Percentiles rank a stretch among this genome's conserved stretches.
phyloP scores from a whole-genome alignment of 2,888 invertebrate species.

The Chamaedrilus cognettii region DNA sequence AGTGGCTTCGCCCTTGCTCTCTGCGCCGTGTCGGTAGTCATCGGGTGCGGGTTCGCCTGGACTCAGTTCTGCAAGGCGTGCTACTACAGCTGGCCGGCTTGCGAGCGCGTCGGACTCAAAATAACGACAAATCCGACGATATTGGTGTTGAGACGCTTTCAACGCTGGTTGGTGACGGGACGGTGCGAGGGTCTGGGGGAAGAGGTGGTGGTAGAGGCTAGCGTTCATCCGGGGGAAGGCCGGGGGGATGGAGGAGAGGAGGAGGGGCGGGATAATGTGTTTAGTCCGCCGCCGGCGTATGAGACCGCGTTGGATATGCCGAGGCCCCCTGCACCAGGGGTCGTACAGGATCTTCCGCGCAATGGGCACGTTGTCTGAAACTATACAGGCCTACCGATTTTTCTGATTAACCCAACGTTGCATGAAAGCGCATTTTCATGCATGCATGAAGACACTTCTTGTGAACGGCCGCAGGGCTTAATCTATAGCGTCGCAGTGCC shows the following conservation, averaged over 20 bases:
- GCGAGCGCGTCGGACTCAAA: not conserved
- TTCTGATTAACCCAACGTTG: too few relatives aligned
- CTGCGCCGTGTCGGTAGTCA: constrained; percentile 1
- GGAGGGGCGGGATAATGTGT: not conserved
- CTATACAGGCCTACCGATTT: too few relatives aligned
- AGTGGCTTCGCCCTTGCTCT: not conserved
- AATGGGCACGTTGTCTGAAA: too few relatives aligned
- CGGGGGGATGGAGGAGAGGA: not conserved
- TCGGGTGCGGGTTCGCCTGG: constrained; percentile 21
- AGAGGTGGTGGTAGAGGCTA: not conserved
- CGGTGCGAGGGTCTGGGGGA: not conserved
- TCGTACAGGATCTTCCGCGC: too few relatives aligned
- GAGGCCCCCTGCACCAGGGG: too few relatives aligned
- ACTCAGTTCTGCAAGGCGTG: constrained; percentile 19
- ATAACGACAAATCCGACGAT: constrained; percentile 6
- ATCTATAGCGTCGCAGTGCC: too few relatives aligned
- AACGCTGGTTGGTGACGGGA: not conserved
- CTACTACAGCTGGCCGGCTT: constrained; percentile 10
- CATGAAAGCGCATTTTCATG: too few relatives aligned
- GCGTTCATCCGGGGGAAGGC: not conserved
- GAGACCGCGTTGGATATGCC: constrained; percentile 6
- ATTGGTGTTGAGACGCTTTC: not conserved
- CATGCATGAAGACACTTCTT: too few relatives aligned
- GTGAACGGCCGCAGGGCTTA: too few relatives aligned
- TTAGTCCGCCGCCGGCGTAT: constrained; percentile 12